Percentiles rank a stretch among this genome's conserved stretches.
These are phyloP conservation scores for Hoplodrina ambigua DNA, from an alignment of 2,888 invertebrate species.

Conservation along the genomic window DNA sequence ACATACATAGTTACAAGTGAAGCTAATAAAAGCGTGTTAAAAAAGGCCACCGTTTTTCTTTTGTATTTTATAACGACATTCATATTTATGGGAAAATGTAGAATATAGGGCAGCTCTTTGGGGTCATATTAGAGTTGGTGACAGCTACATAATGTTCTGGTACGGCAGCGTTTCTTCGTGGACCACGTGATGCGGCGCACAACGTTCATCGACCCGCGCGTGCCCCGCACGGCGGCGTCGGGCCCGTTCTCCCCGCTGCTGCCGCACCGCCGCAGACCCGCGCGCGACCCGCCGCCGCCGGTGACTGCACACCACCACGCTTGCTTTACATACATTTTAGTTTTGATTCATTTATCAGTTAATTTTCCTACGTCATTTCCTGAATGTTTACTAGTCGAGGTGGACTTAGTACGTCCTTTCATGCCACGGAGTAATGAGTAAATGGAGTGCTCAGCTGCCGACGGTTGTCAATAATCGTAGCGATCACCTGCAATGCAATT, in stretches of 20 bases:
- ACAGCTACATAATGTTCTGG: slow-evolving; percentile 2
- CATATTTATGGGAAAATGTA: too few species aligned
- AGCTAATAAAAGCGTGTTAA: too few species aligned
- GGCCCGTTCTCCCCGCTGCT: slow-evolving; percentile 86
- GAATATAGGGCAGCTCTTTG: too few species aligned
- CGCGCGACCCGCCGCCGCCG: slow-evolving; percentile 72
- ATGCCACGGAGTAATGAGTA: background rate
- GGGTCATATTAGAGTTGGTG: too few species aligned
- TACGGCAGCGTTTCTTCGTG: slow-evolving; percentile 95
- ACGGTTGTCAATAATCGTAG: too few species aligned
- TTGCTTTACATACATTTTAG: slow-evolving; percentile 6
- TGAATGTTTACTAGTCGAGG: background rate
- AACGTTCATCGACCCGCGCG: slow-evolving; percentile 98
- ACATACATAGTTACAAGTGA: too few species aligned
- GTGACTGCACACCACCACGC: slow-evolving; percentile 7
- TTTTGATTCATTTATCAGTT: slow-evolving; percentile 8
- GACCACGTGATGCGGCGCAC: slow-evolving; percentile 98
- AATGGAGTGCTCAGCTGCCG: background rate
- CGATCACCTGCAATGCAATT: background rate
- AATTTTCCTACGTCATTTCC: background rate
- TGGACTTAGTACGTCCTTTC: background rate
- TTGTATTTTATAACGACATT: too few species aligned
- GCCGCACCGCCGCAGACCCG: slow-evolving; percentile 84
- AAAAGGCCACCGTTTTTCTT: too few species aligned
- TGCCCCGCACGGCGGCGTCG: slow-evolving; percentile 95